phyloP scores from a whole-genome alignment of 2,113 vertebrate genomes.

The Scophthalmus maximus region DNA sequence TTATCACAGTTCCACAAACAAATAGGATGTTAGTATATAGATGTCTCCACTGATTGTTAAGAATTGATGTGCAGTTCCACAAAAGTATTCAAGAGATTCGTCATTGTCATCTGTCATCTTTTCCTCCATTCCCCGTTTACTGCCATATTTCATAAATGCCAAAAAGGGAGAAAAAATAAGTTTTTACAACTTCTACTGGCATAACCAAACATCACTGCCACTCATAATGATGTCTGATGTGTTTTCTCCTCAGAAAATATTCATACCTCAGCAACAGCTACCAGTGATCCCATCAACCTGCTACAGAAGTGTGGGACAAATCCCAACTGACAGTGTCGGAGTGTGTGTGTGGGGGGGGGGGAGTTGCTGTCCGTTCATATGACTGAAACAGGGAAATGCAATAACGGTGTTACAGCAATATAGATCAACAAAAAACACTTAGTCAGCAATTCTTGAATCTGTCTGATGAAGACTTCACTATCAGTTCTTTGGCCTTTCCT shows the following conservation, averaged over 20 bases:
- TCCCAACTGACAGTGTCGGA: conserved; percentile 24
- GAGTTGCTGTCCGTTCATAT: conserved; percentile 32
- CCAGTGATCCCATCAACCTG: conserved; percentile 39
- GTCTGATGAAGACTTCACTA: conserved; percentile 64
- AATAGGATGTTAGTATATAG: background rate
- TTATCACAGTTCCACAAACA: no score
- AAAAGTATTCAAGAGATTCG: background rate
- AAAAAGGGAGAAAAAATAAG: background rate
- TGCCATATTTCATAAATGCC: background rate
- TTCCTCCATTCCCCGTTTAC: background rate
- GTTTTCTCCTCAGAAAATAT: no score
- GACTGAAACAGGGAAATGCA: conserved; percentile 69
- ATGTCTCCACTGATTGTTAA: background rate
- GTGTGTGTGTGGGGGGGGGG: background rate
- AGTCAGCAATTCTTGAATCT: conserved; percentile 66
- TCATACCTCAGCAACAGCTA: no score
- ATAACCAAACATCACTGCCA: no score
- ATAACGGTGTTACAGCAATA: conserved; percentile 71
- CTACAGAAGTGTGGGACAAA: background rate
- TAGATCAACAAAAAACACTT: conserved; percentile 55
- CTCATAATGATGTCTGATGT: background rate
- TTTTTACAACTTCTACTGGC: no score
- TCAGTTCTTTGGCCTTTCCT: conserved; percentile 31
- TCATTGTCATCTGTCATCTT: background rate
- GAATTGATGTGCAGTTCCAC: background rate